phyloP scores from a whole-genome alignment of 2,113 vertebrate species.

The Stictonetta naevosa region DNA sequence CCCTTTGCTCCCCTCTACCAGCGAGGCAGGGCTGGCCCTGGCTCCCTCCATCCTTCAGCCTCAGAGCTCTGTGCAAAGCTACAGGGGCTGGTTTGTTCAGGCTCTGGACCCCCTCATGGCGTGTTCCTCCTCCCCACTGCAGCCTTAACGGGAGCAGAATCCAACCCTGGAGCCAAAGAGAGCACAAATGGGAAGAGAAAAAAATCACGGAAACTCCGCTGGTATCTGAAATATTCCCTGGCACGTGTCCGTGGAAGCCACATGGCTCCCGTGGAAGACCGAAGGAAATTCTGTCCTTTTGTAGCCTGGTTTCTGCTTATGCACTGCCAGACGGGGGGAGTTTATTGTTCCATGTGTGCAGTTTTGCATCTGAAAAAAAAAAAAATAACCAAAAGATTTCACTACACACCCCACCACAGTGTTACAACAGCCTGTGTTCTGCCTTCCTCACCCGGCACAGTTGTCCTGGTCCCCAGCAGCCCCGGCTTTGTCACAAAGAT shows the following conservation, averaged over 20 bases:
- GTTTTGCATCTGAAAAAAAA: neutral
- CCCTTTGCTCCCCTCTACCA: neutral
- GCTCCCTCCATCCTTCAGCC: neutral
- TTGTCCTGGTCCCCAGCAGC: accelerated
- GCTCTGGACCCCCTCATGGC: neutral
- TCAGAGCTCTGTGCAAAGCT: neutral
- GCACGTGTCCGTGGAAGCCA: neutral
- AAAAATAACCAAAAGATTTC: neutral
- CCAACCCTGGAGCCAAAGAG: neutral
- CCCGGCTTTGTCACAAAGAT: neutral
- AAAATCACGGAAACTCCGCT: neutral
- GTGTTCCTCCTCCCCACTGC: neutral
- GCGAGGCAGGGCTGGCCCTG: neutral
- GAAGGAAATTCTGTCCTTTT: neutral
- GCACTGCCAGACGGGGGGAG: neutral
- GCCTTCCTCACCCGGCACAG: neutral
- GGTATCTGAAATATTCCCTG: neutral
- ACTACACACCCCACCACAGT: neutral
- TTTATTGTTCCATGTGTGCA: neutral
- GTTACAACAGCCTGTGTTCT: neutral
- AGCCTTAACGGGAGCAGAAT: neutral
- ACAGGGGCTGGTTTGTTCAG: neutral
- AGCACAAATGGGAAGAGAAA: neutral
- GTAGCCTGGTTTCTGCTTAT: neutral
- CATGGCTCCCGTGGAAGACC: neutral